Evolutionary conservation across 2,888 invertebrate genomes (phyloP).

Genomic region (Drosophila demipolita): DNA sequence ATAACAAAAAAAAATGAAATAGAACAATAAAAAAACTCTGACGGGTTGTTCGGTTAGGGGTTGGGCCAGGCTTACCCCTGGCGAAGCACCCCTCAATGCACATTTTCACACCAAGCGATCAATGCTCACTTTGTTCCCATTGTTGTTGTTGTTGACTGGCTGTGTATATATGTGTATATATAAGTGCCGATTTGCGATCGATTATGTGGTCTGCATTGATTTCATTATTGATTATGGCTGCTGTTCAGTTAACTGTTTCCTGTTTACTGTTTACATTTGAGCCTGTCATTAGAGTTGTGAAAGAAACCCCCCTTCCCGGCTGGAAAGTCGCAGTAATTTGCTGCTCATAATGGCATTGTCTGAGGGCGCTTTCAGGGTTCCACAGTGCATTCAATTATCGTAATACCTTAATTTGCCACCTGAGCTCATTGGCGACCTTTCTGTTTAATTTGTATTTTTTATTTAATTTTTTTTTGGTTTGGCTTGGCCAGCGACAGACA

Average conservation of each 20-base stretch:
- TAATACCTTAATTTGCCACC: constrained; percentile 79
- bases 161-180: background rate
- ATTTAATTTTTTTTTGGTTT: background rate
- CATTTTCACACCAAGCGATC: constrained; percentile 57
- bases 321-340: constrained; percentile 51
- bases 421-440: constrained; percentile 64
- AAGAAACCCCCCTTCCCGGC: background rate
- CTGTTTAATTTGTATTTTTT: background rate
- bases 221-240: constrained; percentile 63
- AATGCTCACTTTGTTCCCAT: constrained; percentile 64
- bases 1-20: constrained; percentile 35
- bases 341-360: constrained; percentile 75
- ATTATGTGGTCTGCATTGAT: constrained; percentile 76
- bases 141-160: constrained; percentile 12
- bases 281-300: constrained; percentile 50
- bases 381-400: constrained; percentile 61
- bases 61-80: constrained; percentile 59
- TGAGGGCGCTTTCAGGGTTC: constrained; percentile 35
- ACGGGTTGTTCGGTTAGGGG: constrained; percentile 71
- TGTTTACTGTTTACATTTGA: constrained; percentile 28
- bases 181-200: constrained; percentile 58
- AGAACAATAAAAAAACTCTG: constrained; percentile 46
- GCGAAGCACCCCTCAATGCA: constrained; percentile 45
- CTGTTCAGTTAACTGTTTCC: constrained; percentile 14
- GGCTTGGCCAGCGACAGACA: constrained; percentile 27